Evolutionary conservation across 2,888 invertebrate species (phyloP).

Genomic region (Andrena bicolor): DNA sequence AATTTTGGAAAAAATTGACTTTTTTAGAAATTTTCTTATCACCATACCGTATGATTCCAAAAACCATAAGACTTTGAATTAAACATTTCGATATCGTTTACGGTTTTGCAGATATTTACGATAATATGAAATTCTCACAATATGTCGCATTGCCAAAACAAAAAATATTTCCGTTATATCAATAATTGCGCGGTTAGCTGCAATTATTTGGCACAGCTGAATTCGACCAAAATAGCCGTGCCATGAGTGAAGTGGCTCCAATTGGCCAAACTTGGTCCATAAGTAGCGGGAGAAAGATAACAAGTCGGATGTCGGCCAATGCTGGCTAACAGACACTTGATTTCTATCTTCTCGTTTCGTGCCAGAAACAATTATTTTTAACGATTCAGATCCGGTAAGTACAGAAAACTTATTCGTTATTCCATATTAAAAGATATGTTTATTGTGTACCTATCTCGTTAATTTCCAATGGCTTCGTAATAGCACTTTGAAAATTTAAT

Average conservation of each 20-base stretch:
- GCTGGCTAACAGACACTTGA: conserved; percentile 47
- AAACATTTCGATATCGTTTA: too few species aligned
- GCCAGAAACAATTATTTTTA: conserved; percentile 72
- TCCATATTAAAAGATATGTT: conserved; percentile 3
- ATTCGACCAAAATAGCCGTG: conserved; percentile 32
- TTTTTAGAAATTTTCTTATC: too few species aligned
- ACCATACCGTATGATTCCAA: too few species aligned
- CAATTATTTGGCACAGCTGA: conserved; percentile 58
- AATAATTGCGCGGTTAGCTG: conserved; percentile 5
- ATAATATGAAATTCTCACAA: too few species aligned
- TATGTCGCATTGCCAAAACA: too few species aligned
- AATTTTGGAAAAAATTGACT: too few species aligned
- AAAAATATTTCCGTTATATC: too few species aligned
- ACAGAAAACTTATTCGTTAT: conserved; percentile 21
- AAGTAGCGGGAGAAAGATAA: conserved; percentile 54
- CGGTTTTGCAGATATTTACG: too few species aligned
- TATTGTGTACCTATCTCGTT: conserved; percentile 8
- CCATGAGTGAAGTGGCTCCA: conserved; percentile 46
- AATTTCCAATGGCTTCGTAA: conserved; percentile 25
- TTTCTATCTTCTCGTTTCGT: conserved; percentile 57
- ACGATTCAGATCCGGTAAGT: conserved; percentile 63
- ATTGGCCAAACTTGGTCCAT: conserved; percentile 47
- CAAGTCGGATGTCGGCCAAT: conserved; percentile 53
- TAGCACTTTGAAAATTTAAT: conserved; percentile 30
- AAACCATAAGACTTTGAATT: too few species aligned